Conservation (phyloP, 2,113 vertebrate species). For the Chionodraco myersi region DNA sequence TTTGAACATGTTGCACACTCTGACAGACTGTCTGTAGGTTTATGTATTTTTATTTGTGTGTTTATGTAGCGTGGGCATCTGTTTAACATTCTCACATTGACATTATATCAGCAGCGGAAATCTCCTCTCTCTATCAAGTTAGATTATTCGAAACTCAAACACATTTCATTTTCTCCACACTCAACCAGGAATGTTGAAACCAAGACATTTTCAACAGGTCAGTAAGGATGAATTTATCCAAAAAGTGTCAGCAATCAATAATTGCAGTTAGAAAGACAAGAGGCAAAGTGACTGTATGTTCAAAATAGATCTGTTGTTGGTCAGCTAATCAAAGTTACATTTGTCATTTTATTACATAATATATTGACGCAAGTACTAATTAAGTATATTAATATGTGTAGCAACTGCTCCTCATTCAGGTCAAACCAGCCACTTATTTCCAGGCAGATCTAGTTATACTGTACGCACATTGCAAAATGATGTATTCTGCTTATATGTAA, state of each 20-base stretch:
- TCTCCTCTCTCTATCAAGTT: background rate
- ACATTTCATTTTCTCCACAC: background rate
- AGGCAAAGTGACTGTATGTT: background rate
- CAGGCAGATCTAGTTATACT: background rate
- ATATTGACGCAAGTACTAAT: constrained; percentile 13
- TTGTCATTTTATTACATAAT: background rate
- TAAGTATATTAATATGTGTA: background rate
- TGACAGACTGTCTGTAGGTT: background rate
- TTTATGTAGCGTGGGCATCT: background rate
- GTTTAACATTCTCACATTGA: background rate
- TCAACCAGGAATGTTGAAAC: background rate
- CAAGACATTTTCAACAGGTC: constrained; percentile 2
- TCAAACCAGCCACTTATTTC: background rate
- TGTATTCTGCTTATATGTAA: background rate
- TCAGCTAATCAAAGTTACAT: background rate
- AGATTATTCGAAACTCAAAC: background rate
- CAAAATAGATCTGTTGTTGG: background rate
- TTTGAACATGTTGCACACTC: background rate
- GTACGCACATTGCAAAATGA: background rate
- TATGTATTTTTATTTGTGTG: background rate
- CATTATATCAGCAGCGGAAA: background rate
- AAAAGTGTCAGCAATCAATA: constrained; percentile 21
- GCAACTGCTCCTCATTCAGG: constrained; percentile 20
- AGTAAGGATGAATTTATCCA: background rate
- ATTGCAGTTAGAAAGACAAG: background rate